Evolutionary conservation across 1,140 invertebrate genomes (phyloP), one percentile per base, ranked within the genome.

Genomic region (Oryctes rhinoceros): DNA sequence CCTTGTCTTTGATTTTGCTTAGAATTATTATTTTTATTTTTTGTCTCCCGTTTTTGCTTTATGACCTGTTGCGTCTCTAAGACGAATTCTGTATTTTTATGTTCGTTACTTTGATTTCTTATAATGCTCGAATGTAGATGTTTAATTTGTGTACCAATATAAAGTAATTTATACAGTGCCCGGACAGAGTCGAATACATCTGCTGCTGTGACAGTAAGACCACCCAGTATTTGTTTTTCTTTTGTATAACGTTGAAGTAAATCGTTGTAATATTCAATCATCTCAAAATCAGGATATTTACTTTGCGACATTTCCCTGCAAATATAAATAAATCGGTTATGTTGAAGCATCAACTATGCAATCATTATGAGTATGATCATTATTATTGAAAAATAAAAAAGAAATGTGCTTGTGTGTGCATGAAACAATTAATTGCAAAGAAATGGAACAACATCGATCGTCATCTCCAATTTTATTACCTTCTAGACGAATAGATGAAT

Each of bases 131-230:
- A 20, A 59, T 78, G 77, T 24, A 86, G 67, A 37, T 84, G 79
- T 44, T 81, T 82, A 7, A 86, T 86, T 78, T 84, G 84, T 74
- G 83, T 78, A 10, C 85, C 85, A 74, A 82, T 85, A 20, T 83
- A 80, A 65, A 67, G 78, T 20, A 86, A 78, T 44, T 81, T 82
- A 67, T 83, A 85, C 47, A 86, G 79, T 18, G 79, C 62, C 75
- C 83, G 15, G 35, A 84, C 30, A 48, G 37, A 47, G 18, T 76
- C 75, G 3, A 76, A 37, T 11, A 85, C 79, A 65, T 82, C 81
- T 24, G 82, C 76, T 0, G 84, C 78, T 6, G 81, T 78, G n/a
- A 84, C 74, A 2, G 44, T 15, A 7, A 84, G 83, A 49, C 83
- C 65, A 9, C 84, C 80, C 44, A 86, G 84, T 7, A 81, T 44